phyloP scores from a whole-genome alignment of 2,797 vertebrate species.

The Eulemur coronatus region DNA sequence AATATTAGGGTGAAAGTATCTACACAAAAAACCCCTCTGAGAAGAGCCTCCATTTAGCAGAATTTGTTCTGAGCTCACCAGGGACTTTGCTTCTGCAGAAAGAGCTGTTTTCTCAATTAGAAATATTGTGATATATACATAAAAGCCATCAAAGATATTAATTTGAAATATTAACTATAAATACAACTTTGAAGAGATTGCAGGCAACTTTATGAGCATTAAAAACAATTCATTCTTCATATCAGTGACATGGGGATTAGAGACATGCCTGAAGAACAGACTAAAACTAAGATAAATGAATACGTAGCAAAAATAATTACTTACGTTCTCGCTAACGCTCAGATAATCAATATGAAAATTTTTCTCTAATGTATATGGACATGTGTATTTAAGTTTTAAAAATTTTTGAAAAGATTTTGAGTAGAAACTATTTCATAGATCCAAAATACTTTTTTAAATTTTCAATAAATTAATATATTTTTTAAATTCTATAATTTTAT shows the following conservation, averaged over 20 bases:
- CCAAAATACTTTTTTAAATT: background rate
- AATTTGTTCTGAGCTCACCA: background rate
- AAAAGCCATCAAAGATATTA: background rate
- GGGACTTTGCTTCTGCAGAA: background rate
- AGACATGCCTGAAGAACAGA: background rate
- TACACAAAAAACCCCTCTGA: background rate
- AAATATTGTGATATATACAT: background rate
- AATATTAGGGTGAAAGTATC: constrained; percentile 9
- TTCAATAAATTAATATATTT: background rate
- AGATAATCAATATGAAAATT: background rate
- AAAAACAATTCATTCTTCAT: constrained; percentile 22
- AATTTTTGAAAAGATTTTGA: constrained; percentile 26
- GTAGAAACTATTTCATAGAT: background rate
- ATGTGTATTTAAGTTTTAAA: constrained; percentile 18
- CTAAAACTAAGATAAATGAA: background rate
- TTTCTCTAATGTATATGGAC: background rate
- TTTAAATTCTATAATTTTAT: constrained; percentile 4
- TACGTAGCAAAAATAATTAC: background rate
- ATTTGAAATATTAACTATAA: constrained; percentile 28
- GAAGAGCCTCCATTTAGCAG: background rate
- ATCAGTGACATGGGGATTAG: background rate
- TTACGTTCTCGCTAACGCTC: background rate
- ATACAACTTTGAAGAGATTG: background rate
- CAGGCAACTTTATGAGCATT: background rate
- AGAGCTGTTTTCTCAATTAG: background rate